Conservation (phyloP, 2,113 vertebrate species). For the Hassar affinis region DNA sequence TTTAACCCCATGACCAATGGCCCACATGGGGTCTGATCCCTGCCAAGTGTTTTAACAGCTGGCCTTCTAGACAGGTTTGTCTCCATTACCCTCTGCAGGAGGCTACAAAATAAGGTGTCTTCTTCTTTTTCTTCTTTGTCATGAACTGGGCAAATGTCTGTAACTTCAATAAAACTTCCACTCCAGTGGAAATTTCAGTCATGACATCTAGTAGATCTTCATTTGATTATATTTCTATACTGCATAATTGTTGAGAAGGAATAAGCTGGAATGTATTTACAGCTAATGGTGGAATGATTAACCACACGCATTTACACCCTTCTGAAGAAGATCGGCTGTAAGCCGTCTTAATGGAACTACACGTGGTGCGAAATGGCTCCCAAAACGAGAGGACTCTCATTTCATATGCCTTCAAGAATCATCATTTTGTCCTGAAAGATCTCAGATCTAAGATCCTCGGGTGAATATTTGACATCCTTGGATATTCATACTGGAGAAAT, state of each 20-base stretch:
- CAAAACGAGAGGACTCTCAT: not conserved
- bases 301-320: not conserved
- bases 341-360: conserved; percentile 1
- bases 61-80: conserved; percentile 68
- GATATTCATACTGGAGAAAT: not conserved
- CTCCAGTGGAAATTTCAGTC: not conserved
- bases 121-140: not conserved
- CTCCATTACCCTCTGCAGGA: conserved; percentile 67
- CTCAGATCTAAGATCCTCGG: no score
- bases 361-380: not conserved
- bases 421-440: not conserved
- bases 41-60: conserved; percentile 88
- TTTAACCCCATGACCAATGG: conserved; percentile 26
- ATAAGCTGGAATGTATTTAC: not conserved
- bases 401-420: not conserved
- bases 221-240: not conserved
- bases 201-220: not conserved
- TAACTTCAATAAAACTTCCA: not conserved
- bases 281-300: not conserved
- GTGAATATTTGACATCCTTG: not conserved
- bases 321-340: not conserved
- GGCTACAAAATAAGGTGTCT: conserved; percentile 19
- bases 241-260: not conserved
- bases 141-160: not conserved
- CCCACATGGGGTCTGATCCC: conserved; percentile 36